A percentile compares a stretch with the other conserved stretches of the same genome.
Evolutionary conservation across 2,888 invertebrate genomes (phyloP).

Genomic region (Magallana nippona): DNA sequence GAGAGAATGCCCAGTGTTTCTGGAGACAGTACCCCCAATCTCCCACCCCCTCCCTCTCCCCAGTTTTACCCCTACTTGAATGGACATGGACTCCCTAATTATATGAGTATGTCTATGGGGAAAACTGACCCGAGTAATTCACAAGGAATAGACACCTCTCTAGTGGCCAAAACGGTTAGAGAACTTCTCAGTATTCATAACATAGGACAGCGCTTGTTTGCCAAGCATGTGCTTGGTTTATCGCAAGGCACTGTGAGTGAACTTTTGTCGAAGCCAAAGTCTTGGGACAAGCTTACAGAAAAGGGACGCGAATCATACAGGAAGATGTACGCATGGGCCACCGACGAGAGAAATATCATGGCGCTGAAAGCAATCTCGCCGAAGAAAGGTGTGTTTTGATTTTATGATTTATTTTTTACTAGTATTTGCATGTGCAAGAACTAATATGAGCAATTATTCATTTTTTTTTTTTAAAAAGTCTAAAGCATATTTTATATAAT

Average conservation of each 20-base stretch:
- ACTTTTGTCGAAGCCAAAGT: constrained; percentile 98
- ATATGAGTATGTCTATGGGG: constrained; percentile 56
- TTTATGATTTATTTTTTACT: neutral
- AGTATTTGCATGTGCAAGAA: neutral
- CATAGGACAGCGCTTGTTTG: constrained; percentile 98
- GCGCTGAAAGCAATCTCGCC: constrained; percentile 96
- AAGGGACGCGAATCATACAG: constrained; percentile 99
- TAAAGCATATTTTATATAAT: neutral
- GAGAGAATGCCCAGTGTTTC: constrained; percentile 54
- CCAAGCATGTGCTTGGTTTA: constrained; percentile 98
- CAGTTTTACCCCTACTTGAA: constrained; percentile 61
- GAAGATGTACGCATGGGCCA: constrained; percentile 99
- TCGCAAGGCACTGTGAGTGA: constrained; percentile 98
- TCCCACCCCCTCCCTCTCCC: constrained; percentile 59
- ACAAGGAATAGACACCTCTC: constrained; percentile 94
- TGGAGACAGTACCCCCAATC: constrained; percentile 50
- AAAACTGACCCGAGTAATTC: constrained; percentile 62
- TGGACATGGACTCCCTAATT: constrained; percentile 62
- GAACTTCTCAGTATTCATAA: constrained; percentile 97
- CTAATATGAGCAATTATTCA: neutral
- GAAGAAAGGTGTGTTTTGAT: constrained; percentile 76
- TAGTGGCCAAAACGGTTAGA: constrained; percentile 93
- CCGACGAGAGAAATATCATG: constrained; percentile 97
- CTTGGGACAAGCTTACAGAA: constrained; percentile 99
- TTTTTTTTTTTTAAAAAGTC: neutral